Evolutionary conservation across 2,888 invertebrate genomes (phyloP), one percentile per base, ranked within the genome.

Genomic region (Euphydryas editha): DNA sequence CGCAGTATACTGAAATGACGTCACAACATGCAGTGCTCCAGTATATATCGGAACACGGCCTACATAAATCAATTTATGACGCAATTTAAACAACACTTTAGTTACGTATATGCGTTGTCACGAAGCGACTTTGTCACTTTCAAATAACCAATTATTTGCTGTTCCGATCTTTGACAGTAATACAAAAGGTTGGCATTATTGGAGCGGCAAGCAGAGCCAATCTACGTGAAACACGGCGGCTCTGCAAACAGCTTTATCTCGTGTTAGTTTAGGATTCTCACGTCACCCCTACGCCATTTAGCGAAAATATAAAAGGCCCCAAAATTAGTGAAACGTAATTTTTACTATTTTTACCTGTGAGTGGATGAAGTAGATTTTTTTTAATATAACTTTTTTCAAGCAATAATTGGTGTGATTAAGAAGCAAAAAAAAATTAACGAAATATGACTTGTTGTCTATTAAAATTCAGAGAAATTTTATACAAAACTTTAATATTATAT

Each of bases 251-350:
- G 56, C 21, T 54, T 54, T 54, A 54, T 17, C 39, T 42, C 20
- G 11, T 57, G 57, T 57, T 57, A 39, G 57, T 57, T 57, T 57
- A 57, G 57, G 57, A 57, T 57, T 57, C 57, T 15, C 42, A 57
- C 42, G 15, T 57, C 30, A 36, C 30, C 5, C 10, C 30, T 24
- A 24, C 5, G 11, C 54, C 20, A 17, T 54, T 54, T 36, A 30
- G 20, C 30, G 13, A 46, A 46, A 59, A 59, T 24, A 59, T 46
- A 58, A 58, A 44, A 58, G 21, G 5, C n/a, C 17, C 7, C 2
- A 30, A 24, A 4, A 17, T 30, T 11, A 24, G 21, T 13, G 59
- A 20, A 13, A 18, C 51, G 20, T 18, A 39, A 37, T 59, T 36
- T 57, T 44, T 20, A 17, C 36, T 54, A 17, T 54, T 36, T 17